A percentile compares a stretch with the other conserved stretches of the same genome.
These are phyloP conservation scores for Malthinus flaveolus DNA, from an alignment of 2,888 invertebrate species.

Conservation along the genomic window DNA sequence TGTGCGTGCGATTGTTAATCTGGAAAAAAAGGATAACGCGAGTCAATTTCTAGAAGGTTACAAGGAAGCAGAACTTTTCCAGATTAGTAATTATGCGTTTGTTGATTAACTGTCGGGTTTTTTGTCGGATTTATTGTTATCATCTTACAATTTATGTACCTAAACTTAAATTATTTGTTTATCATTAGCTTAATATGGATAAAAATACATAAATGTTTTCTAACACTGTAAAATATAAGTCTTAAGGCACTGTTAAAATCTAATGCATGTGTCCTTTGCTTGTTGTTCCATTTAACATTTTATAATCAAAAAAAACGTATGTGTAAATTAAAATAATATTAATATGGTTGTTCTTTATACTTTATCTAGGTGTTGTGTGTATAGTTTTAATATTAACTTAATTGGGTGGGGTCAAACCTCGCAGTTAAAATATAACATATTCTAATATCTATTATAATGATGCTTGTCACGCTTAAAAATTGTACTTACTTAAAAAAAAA, in stretches of 20 bases:
- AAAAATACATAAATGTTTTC: constrained; percentile 40
- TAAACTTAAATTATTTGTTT: constrained; percentile 30
- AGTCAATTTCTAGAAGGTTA: neutral
- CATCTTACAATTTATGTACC: constrained; percentile 17
- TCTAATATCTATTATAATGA: constrained; percentile 21
- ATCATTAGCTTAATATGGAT: constrained; percentile 25
- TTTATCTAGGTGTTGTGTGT: constrained; percentile 55
- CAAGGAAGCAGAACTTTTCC: neutral
- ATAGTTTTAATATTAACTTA: constrained; percentile 45
- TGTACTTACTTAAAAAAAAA: constrained; percentile 31
- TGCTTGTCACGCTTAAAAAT: constrained; percentile 30
- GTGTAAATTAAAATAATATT: constrained; percentile 40
- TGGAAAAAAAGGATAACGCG: neutral
- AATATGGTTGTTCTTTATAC: constrained; percentile 52
- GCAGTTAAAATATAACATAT: constrained; percentile 29
- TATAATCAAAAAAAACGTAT: constrained; percentile 43
- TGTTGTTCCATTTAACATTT: constrained; percentile 51
- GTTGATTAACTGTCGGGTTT: constrained; percentile 13
- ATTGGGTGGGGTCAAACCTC: constrained; percentile 30
- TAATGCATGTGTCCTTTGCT: constrained; percentile 51
- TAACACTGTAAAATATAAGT: constrained; percentile 45
- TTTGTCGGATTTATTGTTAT: constrained; percentile 20
- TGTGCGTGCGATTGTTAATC: neutral
- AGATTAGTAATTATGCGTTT: constrained; percentile 14
- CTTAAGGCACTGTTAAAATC: constrained; percentile 33